A percentile compares a stretch with the other conserved stretches of the same genome.
phyloP scores from a whole-genome alignment of 2,113 vertebrate genomes.

The Heterotilapia buettikoferi region DNA sequence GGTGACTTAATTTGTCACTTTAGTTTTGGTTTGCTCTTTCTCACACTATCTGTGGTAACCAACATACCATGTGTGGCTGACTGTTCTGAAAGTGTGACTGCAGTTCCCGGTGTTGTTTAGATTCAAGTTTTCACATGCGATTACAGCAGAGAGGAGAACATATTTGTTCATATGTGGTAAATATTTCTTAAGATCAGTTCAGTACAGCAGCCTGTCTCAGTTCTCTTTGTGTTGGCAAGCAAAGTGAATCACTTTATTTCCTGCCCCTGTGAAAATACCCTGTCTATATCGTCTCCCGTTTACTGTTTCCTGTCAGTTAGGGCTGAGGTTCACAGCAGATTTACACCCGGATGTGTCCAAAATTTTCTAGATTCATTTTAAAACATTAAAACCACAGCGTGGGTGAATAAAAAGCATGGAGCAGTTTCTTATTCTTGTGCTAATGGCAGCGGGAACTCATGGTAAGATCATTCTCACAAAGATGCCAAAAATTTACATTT shows the following conservation, averaged over 20 bases:
- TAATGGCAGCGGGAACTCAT: background rate
- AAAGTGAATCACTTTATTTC: slow-evolving; percentile 30
- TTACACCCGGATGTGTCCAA: accelerated
- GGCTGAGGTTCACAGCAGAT: background rate
- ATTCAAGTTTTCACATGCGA: background rate
- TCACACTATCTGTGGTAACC: background rate
- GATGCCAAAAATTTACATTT: background rate
- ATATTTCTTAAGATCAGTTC: background rate
- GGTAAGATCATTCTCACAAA: slow-evolving; percentile 26
- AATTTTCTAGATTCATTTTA: background rate
- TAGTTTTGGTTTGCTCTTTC: background rate
- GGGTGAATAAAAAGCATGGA: background rate
- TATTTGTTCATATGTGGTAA: background rate
- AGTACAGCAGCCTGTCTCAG: background rate
- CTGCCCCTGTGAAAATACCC: background rate
- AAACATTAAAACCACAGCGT: background rate
- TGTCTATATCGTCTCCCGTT: background rate
- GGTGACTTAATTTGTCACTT: background rate
- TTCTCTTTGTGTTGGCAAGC: background rate
- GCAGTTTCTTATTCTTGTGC: background rate
- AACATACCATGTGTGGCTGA: accelerated
- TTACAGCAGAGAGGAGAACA: background rate
- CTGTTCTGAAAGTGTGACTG: background rate
- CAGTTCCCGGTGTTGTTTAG: background rate
- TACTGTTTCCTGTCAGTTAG: background rate